These are phyloP conservation scores for Seira ritae DNA, from an alignment of 2,888 invertebrate genomes.

Conservation along the genomic window DNA sequence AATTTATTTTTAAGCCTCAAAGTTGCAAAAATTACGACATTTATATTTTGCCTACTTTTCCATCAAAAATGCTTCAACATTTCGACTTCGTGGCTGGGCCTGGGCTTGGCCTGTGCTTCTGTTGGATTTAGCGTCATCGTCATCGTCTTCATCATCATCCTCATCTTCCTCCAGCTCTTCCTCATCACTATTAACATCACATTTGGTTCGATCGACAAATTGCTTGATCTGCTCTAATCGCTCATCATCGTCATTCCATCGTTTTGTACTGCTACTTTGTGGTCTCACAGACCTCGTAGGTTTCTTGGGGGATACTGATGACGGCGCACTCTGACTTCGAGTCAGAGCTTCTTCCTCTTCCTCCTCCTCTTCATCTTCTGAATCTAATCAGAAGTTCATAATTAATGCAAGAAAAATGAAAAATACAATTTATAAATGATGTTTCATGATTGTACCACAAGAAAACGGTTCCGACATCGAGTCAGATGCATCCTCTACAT, in stretches of 20 bases:
- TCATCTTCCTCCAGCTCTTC: constrained; percentile 24
- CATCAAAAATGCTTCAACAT: too few relatives aligned
- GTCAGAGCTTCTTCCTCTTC: background rate
- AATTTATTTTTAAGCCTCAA: too few relatives aligned
- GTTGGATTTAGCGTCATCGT: background rate
- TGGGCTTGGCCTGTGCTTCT: background rate
- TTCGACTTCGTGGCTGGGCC: background rate
- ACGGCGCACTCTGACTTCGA: too few relatives aligned
- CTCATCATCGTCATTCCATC: constrained; percentile 19
- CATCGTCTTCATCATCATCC: constrained; percentile 22
- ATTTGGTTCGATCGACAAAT: constrained; percentile 29
- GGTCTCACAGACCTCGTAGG: constrained; percentile 10
- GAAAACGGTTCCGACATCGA: too few relatives aligned
- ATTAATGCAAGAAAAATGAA: too few relatives aligned
- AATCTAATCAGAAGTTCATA: too few relatives aligned
- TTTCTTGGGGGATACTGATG: background rate
- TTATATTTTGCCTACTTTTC: too few relatives aligned
- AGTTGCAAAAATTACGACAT: too few relatives aligned
- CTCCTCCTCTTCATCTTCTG: background rate
- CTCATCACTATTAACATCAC: constrained; percentile 28
- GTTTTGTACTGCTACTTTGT: background rate
- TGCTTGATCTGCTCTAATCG: constrained; percentile 43
- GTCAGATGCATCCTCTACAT: constrained; percentile 12
- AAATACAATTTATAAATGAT: too few relatives aligned
- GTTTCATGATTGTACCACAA: too few relatives aligned